These are phyloP conservation scores for Unio pictorum DNA, from an alignment of 2,888 invertebrate genomes.

Conservation along the genomic window DNA sequence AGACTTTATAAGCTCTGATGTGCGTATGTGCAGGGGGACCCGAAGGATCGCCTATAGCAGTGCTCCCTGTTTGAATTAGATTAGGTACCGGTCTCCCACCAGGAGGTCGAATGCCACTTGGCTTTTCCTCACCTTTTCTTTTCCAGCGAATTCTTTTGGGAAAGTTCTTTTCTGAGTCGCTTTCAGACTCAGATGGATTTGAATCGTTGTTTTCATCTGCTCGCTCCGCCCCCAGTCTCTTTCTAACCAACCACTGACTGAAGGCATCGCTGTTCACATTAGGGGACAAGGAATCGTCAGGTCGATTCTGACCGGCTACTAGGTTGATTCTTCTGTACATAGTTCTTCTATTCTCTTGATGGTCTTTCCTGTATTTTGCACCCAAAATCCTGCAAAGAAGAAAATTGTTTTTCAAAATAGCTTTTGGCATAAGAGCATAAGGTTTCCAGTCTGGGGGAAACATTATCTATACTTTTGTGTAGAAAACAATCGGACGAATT, in stretches of 20 bases:
- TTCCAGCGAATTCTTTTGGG: conserved; percentile 31
- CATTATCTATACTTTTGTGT: too few relatives aligned
- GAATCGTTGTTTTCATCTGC: conserved; percentile 24
- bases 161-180: conserved; percentile 34
- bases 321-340: conserved; percentile 29
- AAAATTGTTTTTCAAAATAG: too few relatives aligned
- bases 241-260: conserved; percentile 49
- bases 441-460: too few relatives aligned
- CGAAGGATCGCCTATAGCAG: conserved; percentile 24
- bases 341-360: background rate
- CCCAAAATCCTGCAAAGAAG: too few relatives aligned
- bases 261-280: conserved; percentile 37
- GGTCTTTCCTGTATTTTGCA: too few relatives aligned
- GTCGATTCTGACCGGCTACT: conserved; percentile 6
- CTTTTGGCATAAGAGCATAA: too few relatives aligned
- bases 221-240: conserved; percentile 23
- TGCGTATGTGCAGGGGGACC: conserved; percentile 34
- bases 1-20: conserved; percentile 43
- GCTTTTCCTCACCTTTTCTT: conserved; percentile 17
- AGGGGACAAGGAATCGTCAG: conserved; percentile 1
- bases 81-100: conserved; percentile 29
- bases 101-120: conserved; percentile 17
- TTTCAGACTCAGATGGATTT: conserved; percentile 7
- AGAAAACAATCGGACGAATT: too few relatives aligned
- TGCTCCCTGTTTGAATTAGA: conserved; percentile 38